Conservation (phyloP, 2,797 vertebrate genomes). For the Agapornis canus region DNA sequence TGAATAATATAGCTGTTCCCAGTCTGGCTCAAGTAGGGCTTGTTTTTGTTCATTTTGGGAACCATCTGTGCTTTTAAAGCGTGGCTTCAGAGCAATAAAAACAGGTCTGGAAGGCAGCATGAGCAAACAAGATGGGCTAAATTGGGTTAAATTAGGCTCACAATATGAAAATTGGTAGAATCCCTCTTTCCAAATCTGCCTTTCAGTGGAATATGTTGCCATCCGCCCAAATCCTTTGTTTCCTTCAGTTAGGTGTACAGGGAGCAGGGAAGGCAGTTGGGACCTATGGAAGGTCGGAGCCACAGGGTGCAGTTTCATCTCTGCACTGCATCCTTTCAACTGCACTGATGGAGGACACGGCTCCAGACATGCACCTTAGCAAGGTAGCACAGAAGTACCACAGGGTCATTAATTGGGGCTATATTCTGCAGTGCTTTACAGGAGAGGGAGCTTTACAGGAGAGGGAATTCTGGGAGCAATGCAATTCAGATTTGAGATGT, state of each 20-base stretch:
- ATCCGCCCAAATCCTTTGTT: accelerated
- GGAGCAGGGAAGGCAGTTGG: accelerated
- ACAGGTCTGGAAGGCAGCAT: background rate
- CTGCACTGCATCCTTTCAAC: accelerated
- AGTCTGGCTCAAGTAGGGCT: background rate
- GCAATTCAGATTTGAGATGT: background rate
- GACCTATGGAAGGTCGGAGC: background rate
- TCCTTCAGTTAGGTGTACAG: accelerated
- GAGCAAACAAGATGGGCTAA: background rate
- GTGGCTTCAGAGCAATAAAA: background rate
- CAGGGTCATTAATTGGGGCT: background rate
- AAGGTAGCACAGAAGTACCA: accelerated
- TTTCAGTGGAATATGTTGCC: background rate
- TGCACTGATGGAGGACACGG: background rate
- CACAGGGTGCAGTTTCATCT: accelerated
- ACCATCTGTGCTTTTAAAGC: constrained; percentile 49
- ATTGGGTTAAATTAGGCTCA: background rate
- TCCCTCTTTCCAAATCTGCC: background rate
- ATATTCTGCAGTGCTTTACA: background rate
- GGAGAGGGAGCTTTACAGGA: background rate
- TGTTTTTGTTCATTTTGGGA: constrained; percentile 35
- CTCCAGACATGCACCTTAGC: background rate
- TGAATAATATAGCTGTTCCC: background rate
- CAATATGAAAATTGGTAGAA: background rate
- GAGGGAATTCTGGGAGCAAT: background rate